phyloP scores from a whole-genome alignment of 1,140 invertebrate genomes.

The Megathymus violae region DNA sequence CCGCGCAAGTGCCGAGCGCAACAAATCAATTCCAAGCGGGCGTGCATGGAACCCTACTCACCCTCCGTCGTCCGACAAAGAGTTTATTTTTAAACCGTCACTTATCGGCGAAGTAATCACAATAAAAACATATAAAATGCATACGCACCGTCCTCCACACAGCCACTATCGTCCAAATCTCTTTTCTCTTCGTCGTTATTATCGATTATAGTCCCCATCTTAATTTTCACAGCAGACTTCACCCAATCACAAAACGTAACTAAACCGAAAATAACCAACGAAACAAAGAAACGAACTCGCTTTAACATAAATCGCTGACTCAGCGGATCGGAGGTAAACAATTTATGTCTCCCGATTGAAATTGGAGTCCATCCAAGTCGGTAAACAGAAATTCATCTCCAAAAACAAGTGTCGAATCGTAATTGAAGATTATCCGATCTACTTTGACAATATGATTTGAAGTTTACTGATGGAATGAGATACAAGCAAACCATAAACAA shows the following conservation, averaged over 20 bases:
- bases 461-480: too few relatives aligned
- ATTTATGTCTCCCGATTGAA: constrained; percentile 47
- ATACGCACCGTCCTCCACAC: constrained; percentile 63
- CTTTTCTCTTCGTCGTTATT: constrained; percentile 45
- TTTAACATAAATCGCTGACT: constrained; percentile 41
- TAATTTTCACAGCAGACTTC: constrained; percentile 25
- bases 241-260: constrained; percentile 8
- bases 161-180: constrained; percentile 67
- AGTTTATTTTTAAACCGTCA: constrained; percentile 7
- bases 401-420: constrained; percentile 5
- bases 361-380: constrained; percentile 61
- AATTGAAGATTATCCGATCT: neutral
- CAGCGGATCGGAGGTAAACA: constrained; percentile 24
- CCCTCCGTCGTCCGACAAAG: neutral
- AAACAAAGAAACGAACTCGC: constrained; percentile 56
- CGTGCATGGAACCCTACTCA: neutral
- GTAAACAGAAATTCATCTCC: constrained; percentile 34
- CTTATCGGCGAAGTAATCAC: neutral
- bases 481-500: too few relatives aligned
- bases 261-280: constrained; percentile 26
- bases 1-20: constrained; percentile 4
- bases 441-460: neutral
- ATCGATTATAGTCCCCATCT: constrained; percentile 55
- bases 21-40: constrained; percentile 11
- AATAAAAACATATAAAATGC: constrained; percentile 21